A percentile compares a stretch with the other conserved stretches of the same genome.
Evolutionary conservation across 2,888 invertebrate genomes (phyloP).

Genomic region (Acanthacorydalis orientalis): DNA sequence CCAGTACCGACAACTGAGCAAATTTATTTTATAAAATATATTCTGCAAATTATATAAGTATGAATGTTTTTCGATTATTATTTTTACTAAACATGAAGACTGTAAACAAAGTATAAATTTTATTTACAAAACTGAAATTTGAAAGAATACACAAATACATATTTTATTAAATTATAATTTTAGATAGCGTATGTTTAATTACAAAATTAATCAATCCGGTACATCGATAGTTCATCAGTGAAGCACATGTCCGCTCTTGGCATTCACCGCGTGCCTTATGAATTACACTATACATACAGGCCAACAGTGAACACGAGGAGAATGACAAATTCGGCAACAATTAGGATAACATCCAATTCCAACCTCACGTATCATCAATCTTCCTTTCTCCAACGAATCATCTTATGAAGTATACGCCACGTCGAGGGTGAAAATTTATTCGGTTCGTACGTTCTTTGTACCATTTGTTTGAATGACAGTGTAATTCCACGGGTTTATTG

Average conservation of each 20-base stretch:
- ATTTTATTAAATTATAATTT: too few species aligned
- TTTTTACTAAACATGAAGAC: too few species aligned
- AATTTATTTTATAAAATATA: too few species aligned
- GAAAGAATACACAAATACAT: too few species aligned
- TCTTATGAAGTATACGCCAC: not conserved
- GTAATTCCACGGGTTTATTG: not conserved
- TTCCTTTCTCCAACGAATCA: not conserved
- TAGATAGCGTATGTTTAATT: too few species aligned
- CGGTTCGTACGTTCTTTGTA: not conserved
- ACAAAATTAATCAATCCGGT: too few species aligned
- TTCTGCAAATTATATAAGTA: too few species aligned
- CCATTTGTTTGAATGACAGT: too few species aligned
- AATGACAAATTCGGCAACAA: constrained; percentile 31
- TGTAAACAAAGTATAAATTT: too few species aligned
- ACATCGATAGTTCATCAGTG: not conserved
- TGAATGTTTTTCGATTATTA: too few species aligned
- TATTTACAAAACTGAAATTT: too few species aligned
- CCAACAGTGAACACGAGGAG: constrained; percentile 94
- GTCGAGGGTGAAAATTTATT: not conserved
- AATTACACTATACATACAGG: constrained; percentile 66
- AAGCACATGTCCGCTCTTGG: constrained; percentile 69
- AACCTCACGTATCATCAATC: not conserved
- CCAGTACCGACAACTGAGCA: too few species aligned
- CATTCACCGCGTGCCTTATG: constrained; percentile 99
- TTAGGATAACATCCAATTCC: not conserved